phyloP scores from a whole-genome alignment of 2,888 invertebrate species.

The Omphaloscelis lunosa region DNA sequence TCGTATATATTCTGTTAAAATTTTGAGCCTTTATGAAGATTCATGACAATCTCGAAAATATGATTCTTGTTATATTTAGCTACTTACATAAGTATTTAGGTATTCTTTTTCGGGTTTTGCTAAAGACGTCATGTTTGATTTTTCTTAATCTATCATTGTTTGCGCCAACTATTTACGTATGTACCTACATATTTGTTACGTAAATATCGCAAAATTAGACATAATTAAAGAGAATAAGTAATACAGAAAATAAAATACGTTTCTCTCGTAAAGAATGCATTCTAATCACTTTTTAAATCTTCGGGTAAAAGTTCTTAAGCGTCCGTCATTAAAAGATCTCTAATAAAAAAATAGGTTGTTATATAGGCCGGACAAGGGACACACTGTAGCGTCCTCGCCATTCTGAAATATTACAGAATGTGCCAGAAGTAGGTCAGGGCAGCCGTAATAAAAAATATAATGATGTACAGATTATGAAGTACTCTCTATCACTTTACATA shows the following conservation, averaged over 20 bases:
- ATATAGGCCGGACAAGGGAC: conserved; percentile 20
- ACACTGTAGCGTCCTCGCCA: conserved; percentile 36
- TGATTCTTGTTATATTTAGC: conserved; percentile 13
- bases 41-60: conserved; percentile 29
- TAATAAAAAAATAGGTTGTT: conserved; percentile 2
- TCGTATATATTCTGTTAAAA: conserved; percentile 50
- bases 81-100: conserved; percentile 2
- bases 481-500: conserved; percentile 21
- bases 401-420: conserved; percentile 46
- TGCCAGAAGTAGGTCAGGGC: conserved; percentile 51
- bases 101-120: conserved; percentile 18
- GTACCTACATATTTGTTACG: too few relatives aligned
- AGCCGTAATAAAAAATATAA: conserved; percentile 46
- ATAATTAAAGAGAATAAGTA: too few relatives aligned
- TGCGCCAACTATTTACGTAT: neutral
- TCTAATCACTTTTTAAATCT: neutral
- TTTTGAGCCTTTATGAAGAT: conserved; percentile 27
- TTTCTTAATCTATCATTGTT: neutral
- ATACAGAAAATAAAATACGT: too few relatives aligned
- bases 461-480: conserved; percentile 33
- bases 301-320: conserved; percentile 4
- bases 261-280: neutral
- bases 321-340: neutral
- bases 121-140: conserved; percentile 2
- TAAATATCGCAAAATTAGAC: too few relatives aligned